These are phyloP conservation scores for Leptodactylus fallax DNA, from an alignment of 2,797 vertebrate genomes.

Conservation along the genomic window DNA sequence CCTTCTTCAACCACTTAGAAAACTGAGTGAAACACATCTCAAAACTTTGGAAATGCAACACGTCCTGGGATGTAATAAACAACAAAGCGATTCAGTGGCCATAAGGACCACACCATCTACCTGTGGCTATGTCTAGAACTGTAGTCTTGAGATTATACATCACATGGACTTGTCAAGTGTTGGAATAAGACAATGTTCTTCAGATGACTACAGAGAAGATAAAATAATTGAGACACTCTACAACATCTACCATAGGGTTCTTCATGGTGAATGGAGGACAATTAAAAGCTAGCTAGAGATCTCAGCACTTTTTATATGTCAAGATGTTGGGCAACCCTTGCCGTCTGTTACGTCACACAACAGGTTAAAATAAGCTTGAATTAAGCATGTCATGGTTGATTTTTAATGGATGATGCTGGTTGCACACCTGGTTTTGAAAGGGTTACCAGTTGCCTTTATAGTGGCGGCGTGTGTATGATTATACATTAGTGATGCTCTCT, in stretches of 20 bases:
- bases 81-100: neutral
- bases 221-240: neutral
- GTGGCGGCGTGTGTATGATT: conserved; percentile 9
- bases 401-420: neutral
- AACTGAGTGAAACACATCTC: too few relatives aligned
- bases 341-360: neutral
- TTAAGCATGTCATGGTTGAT: neutral
- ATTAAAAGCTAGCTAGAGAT: neutral
- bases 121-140: too few relatives aligned
- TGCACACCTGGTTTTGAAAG: conserved; percentile 31
- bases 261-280: neutral
- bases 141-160: neutral
- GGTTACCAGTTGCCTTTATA: neutral
- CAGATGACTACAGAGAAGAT: neutral
- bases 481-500: neutral
- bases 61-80: neutral
- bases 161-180: neutral
- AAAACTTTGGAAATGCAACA: too few relatives aligned
- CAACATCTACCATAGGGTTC: neutral
- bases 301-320: neutral
- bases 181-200: neutral
- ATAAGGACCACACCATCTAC: neutral
- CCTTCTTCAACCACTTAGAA: too few relatives aligned
- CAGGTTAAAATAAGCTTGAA: neutral
- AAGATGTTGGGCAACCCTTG: neutral